These are phyloP conservation scores for Alitta virens DNA, from an alignment of 2,888 invertebrate genomes.

Conservation along the genomic window DNA sequence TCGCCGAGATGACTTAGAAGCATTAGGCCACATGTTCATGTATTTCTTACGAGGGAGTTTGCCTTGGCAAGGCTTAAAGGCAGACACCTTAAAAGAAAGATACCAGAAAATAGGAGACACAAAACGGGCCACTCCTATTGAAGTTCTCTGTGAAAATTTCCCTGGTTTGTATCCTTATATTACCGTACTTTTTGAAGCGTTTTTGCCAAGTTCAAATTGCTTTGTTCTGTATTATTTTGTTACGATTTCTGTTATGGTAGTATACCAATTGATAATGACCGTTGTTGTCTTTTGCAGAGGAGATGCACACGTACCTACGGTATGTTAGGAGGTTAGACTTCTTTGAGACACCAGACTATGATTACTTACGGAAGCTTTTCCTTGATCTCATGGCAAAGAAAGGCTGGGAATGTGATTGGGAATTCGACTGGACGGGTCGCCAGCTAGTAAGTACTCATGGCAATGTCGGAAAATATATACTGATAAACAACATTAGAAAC, in stretches of 20 bases:
- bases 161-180: constrained; percentile 61
- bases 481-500: too few relatives aligned
- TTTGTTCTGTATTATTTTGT: too few relatives aligned
- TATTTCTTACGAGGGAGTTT: constrained; percentile 99
- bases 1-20: constrained; percentile 97
- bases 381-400: constrained; percentile 61
- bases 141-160: constrained; percentile 73
- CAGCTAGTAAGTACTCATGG: constrained; percentile 25
- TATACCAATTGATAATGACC: too few relatives aligned
- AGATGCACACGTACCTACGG: constrained; percentile 95
- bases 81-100: constrained; percentile 96
- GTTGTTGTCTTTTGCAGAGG: constrained; percentile 68
- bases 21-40: constrained; percentile 99
- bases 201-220: too few relatives aligned
- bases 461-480: neutral
- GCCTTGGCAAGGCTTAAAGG: constrained; percentile 99
- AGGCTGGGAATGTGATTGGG: constrained; percentile 53
- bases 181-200: too few relatives aligned
- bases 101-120: constrained; percentile 99
- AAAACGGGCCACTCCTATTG: constrained; percentile 97
- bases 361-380: constrained; percentile 94
- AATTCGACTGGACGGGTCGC: constrained; percentile 56
- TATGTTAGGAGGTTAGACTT: constrained; percentile 96
- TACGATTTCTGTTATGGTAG: too few relatives aligned
- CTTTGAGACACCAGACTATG: constrained; percentile 99